Evolutionary conservation across 1,140 invertebrate genomes (phyloP), one percentile per base, ranked within the genome.

Genomic region (Teleogryllus occipitalis): DNA sequence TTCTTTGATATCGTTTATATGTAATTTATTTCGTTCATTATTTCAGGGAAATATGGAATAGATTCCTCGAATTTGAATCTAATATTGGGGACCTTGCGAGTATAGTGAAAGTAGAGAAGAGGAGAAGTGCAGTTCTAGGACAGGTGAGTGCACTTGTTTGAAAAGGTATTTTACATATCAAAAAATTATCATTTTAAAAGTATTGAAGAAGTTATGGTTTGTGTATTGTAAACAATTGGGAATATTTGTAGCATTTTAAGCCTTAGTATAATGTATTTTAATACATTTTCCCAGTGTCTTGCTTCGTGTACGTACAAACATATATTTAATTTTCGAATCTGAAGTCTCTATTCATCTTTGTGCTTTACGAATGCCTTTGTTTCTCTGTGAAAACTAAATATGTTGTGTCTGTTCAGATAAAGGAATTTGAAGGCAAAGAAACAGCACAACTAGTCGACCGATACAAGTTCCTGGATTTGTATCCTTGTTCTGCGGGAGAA

Each of bases 21-120:
- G 27, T 39, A 2, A 39, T 39, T 39, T 39, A 39, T 39, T 39
- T 39, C 5, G 27, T 39, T 75, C 78, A 80, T 80, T 80, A 82
- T 88, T 90, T 78, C 84, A 95, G 95, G 47, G 97, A 99, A 85
- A 98, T 99, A 81, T 99, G 98, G 98, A 98, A 99, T 87, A 90
- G 94, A 80, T 99, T 99, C 87, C 88, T 99, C 54, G 97, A 99
- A 84, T 99, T 99, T 87, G 98, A 99, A 88, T 98, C 97, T 27
- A 97, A 98, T 83, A 98, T 99, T 82, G 98, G 98, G 0, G 98
- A 99, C 88, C 86, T 99, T 74, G 93, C 97, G n/a, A 97, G 95
- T 88, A 98, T 99, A 80, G 92, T 98, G 0, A 99, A 99, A 89
- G 97, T 99, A 10, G 98, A 99, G 86, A 97, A 97, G 84, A 85